A percentile compares a stretch with the other conserved stretches of the same genome.
These are phyloP conservation scores for Rhopalosiphum nymphaeae DNA, from an alignment of 2,888 invertebrate species.

Conservation along the genomic window DNA sequence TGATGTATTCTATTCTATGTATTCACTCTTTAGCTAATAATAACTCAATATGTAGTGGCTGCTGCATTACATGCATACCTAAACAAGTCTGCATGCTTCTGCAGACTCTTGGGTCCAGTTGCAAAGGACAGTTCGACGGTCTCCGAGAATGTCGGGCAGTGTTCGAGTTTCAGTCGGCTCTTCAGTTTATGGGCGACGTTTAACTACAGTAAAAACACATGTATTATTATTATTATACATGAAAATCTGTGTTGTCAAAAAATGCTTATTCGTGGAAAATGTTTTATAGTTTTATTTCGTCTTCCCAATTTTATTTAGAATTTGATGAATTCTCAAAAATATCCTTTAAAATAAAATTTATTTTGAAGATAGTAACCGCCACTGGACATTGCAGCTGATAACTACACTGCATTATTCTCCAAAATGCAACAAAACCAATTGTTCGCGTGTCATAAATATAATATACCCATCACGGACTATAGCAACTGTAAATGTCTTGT, in stretches of 20 bases:
- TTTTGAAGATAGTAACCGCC: too few relatives aligned
- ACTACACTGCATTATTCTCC: not conserved
- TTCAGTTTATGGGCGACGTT: slow-evolving; percentile 80
- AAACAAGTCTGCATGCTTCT: slow-evolving; percentile 76
- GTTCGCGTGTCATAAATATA: not conserved
- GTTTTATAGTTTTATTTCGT: too few relatives aligned
- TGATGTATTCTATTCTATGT: not conserved
- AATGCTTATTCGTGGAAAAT: too few relatives aligned
- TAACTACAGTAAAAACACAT: slow-evolving; percentile 71
- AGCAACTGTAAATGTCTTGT: not conserved
- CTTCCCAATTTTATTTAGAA: too few relatives aligned
- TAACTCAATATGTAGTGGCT: not conserved
- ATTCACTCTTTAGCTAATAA: not conserved
- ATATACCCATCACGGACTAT: not conserved
- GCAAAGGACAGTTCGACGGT: slow-evolving; percentile 86
- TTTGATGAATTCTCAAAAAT: too few relatives aligned
- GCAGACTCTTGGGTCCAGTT: slow-evolving; percentile 79
- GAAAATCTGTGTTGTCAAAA: too few relatives aligned
- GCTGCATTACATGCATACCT: slow-evolving; percentile 71
- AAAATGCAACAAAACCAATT: not conserved
- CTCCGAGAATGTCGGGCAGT: slow-evolving; percentile 81
- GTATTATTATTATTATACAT: not conserved
- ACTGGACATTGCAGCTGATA: not conserved
- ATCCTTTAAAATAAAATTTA: too few relatives aligned
- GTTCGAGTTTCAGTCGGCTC: slow-evolving; percentile 73